These are phyloP conservation scores for Leptinotarsa undecemlineata DNA, from an alignment of 1,140 invertebrate genomes.

Conservation along the genomic window DNA sequence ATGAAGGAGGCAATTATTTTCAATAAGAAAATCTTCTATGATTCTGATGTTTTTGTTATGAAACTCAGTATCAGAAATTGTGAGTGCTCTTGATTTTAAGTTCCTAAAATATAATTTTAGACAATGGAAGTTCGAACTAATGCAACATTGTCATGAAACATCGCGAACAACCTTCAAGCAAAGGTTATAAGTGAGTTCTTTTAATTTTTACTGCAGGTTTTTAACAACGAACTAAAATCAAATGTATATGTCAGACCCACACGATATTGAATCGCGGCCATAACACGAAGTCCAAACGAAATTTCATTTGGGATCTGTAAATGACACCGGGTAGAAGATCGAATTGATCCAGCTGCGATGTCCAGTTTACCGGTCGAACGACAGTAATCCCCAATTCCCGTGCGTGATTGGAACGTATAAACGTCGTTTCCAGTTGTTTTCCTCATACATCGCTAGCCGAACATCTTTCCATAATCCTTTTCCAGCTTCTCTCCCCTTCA, in stretches of 20 bases:
- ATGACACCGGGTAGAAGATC: conserved; percentile 11
- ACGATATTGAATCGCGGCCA: neutral
- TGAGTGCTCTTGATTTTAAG: too few species aligned
- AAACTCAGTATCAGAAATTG: too few species aligned
- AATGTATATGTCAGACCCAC: neutral
- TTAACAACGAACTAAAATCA: neutral
- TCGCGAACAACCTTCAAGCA: too few species aligned
- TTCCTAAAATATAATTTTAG: too few species aligned
- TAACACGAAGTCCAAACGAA: neutral
- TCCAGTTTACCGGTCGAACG: conserved; percentile 33
- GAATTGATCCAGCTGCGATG: conserved; percentile 32
- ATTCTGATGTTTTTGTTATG: too few species aligned
- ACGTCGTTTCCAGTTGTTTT: conserved; percentile 33
- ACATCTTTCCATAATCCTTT: conserved; percentile 25
- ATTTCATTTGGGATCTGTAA: conserved; percentile 8
- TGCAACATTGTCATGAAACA: too few species aligned
- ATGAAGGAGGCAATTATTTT: too few species aligned
- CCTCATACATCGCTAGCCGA: conserved; percentile 17
- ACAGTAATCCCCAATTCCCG: conserved; percentile 40
- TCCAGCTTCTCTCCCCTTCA: neutral
- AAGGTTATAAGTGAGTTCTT: too few species aligned
- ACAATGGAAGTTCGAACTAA: too few species aligned
- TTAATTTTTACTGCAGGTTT: too few species aligned
- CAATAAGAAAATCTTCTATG: too few species aligned
- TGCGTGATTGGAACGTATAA: conserved; percentile 47